Conservation (phyloP, 2,888 invertebrate species). For the Melanophora roralis region DNA sequence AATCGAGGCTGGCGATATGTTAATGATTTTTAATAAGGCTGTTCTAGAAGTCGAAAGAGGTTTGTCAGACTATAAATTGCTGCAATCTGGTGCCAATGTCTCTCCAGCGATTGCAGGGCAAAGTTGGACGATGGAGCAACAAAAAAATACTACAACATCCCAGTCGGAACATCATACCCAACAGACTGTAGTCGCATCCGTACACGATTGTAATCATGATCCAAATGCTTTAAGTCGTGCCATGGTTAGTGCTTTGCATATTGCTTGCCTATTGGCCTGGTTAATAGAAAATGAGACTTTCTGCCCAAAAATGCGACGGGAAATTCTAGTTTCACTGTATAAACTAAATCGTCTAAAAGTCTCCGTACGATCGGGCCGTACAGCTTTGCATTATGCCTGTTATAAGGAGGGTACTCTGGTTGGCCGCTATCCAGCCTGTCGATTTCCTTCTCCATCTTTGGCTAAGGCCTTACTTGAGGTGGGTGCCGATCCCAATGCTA, state of each 20-base stretch:
- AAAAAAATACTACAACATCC: constrained; percentile 63
- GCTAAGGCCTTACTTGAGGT: constrained; percentile 87
- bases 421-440: constrained; percentile 83
- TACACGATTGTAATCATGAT: constrained; percentile 83
- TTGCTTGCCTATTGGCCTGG: constrained; percentile 86
- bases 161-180: constrained; percentile 19
- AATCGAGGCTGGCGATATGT: constrained; percentile 88
- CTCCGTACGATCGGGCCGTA: constrained; percentile 81
- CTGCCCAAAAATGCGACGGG: constrained; percentile 78
- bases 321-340: constrained; percentile 86
- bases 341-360: constrained; percentile 86
- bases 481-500: constrained; percentile 88
- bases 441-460: constrained; percentile 83
- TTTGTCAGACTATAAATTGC: constrained; percentile 59
- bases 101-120: constrained; percentile 64
- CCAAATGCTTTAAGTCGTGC: constrained; percentile 87
- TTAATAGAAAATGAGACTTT: constrained; percentile 80
- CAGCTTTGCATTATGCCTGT: constrained; percentile 90
- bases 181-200: constrained; percentile 54
- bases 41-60: constrained; percentile 84
- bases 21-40: constrained; percentile 89
- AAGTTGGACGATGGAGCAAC: constrained; percentile 68
- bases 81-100: constrained; percentile 56
- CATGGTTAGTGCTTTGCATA: constrained; percentile 89
- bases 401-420: constrained; percentile 85